Evolutionary conservation across 2,113 vertebrate species (phyloP).

Genomic region (Orycteropus afer): DNA sequence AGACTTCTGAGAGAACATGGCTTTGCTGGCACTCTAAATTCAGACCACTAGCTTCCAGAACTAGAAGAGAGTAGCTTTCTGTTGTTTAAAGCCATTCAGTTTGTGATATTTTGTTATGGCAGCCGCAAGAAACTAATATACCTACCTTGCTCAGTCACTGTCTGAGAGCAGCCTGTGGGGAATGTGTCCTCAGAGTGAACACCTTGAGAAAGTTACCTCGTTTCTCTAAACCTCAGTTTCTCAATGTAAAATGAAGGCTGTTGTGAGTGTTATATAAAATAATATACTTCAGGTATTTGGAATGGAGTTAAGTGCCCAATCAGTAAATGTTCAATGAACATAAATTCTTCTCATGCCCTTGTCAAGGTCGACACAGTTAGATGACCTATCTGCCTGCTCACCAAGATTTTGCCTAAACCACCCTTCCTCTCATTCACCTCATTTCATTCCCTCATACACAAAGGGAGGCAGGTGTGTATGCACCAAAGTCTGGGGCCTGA

Average conservation of each 20-base stretch:
- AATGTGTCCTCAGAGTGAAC: not conserved
- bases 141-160: not conserved
- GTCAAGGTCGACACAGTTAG: not conserved
- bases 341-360: not conserved
- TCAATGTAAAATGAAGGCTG: not conserved
- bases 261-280: not conserved
- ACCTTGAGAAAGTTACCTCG: not conserved
- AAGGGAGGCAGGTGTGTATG: not conserved
- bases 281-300: not conserved
- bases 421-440: not conserved
- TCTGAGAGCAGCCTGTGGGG: not conserved
- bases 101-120: not conserved
- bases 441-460: too few relatives aligned
- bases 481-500: not conserved
- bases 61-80: not conserved
- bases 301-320: not conserved
- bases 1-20: not conserved
- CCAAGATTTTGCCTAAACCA: not conserved
- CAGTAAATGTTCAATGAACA: not conserved
- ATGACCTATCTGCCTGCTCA: not conserved
- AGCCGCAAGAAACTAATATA: not conserved
- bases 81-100: not conserved
- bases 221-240: not conserved
- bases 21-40: not conserved
- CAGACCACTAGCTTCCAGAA: not conserved